These are phyloP conservation scores for Andrena cerasifolii DNA, from an alignment of 1,140 invertebrate genomes.

Conservation along the genomic window DNA sequence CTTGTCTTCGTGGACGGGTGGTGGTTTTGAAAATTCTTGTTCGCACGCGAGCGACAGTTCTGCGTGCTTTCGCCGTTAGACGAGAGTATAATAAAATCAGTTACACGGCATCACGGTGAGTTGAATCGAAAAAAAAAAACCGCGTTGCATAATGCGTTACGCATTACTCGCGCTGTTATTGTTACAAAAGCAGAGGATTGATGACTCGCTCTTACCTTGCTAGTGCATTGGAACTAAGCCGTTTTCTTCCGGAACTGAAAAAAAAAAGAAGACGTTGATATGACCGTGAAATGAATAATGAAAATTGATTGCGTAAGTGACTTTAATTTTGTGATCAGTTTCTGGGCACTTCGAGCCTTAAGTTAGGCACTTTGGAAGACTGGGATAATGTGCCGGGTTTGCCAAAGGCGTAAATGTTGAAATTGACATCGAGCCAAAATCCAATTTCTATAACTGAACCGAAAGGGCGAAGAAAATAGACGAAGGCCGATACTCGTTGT, in stretches of 20 bases:
- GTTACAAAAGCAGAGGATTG: neutral
- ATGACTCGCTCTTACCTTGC: constrained; percentile 86
- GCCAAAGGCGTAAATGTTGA: neutral
- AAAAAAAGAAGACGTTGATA: constrained; percentile 8
- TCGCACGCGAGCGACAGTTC: no score
- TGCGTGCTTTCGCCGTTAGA: no score
- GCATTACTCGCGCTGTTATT: neutral
- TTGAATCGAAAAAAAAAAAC: neutral
- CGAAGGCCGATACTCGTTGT: constrained; percentile 7
- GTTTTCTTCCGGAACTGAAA: constrained; percentile 87
- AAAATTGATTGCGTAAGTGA: no score
- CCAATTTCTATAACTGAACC: constrained; percentile 24
- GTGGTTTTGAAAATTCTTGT: no score
- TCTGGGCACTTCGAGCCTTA: no score
- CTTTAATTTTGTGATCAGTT: no score
- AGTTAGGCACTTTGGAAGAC: neutral
- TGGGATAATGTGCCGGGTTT: neutral
- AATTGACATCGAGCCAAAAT: constrained; percentile 7
- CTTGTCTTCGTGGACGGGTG: no score
- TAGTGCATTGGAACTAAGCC: constrained; percentile 91
- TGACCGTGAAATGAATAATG: no score
- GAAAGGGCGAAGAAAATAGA: constrained; percentile 15
- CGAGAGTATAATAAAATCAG: neutral
- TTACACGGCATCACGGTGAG: neutral
- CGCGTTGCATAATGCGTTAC: neutral